A percentile compares a stretch with the other conserved stretches of the same genome.
These are phyloP conservation scores for Xerus rutilus DNA, from an alignment of 2,797 vertebrate genomes.

Conservation along the genomic window DNA sequence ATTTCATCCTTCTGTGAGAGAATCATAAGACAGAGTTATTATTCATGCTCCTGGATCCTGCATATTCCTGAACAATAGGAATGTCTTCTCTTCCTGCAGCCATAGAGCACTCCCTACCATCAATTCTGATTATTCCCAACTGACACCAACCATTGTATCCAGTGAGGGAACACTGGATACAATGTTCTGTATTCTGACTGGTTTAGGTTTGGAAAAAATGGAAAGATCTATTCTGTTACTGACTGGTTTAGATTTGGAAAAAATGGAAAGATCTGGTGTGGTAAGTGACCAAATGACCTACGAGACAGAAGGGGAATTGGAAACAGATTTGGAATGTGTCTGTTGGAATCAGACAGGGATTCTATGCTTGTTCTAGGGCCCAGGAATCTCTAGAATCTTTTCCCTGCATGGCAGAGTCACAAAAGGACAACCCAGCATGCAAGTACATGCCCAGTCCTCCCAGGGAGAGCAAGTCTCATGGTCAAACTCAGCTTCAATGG, in stretches of 20 bases:
- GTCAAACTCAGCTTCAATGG: neutral
- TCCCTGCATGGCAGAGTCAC: neutral
- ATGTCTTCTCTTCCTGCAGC: neutral
- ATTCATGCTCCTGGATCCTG: neutral
- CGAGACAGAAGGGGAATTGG: neutral
- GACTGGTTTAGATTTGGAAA: no score
- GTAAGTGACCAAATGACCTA: neutral
- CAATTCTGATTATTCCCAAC: neutral
- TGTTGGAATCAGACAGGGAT: no score
- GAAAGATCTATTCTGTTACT: no score
- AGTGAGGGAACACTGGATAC: neutral
- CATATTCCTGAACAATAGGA: neutral
- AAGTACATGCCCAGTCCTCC: neutral
- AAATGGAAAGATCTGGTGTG: no score
- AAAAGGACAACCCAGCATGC: neutral
- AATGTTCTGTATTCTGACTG: no score
- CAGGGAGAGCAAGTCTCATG: neutral
- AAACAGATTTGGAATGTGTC: neutral
- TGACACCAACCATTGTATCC: neutral
- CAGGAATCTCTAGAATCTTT: neutral
- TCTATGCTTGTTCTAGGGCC: neutral
- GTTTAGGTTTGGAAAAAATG: no score
- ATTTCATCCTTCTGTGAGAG: neutral
- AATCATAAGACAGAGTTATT: neutral
- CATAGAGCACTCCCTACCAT: neutral